phyloP scores from a whole-genome alignment of 2,888 invertebrate genomes.

The Charanyca ferruginea region DNA sequence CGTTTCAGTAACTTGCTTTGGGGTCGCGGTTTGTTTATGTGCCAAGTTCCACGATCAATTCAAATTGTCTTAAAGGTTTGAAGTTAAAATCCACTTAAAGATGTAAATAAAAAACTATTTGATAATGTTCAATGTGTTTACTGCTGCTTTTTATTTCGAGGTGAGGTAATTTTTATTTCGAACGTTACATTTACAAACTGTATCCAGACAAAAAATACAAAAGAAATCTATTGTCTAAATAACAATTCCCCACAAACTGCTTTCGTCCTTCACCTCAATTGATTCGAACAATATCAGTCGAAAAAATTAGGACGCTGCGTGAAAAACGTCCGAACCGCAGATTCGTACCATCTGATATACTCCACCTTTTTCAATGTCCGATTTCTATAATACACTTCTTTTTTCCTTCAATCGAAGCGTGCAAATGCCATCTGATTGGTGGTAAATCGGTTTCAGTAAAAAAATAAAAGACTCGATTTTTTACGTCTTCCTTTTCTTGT shows the following conservation, averaged over 20 bases:
- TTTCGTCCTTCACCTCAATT: slow-evolving; percentile 12
- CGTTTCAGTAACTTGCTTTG: slow-evolving; percentile 4
- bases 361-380: slow-evolving; percentile 72
- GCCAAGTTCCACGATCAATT: background rate
- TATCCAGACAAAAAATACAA: background rate
- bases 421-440: slow-evolving; percentile 69
- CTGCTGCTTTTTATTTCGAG: slow-evolving; percentile 3
- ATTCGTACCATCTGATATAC: slow-evolving; percentile 50
- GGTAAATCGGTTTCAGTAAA: slow-evolving; percentile 48
- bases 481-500: slow-evolving; percentile 6
- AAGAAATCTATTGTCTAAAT: slow-evolving; percentile 19
- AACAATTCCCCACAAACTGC: background rate
- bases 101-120: slow-evolving; percentile 12
- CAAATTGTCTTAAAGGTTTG: background rate
- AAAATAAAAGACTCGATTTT: slow-evolving; percentile 41
- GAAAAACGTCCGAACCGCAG: slow-evolving; percentile 30
- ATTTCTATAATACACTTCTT: slow-evolving; percentile 71
- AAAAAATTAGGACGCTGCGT: slow-evolving; percentile 33
- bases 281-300: slow-evolving; percentile 28
- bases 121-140: slow-evolving; percentile 8
- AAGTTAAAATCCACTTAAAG: background rate
- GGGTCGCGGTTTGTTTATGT: background rate
- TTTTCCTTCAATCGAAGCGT: slow-evolving; percentile 71
- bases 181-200: slow-evolving; percentile 3
- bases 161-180: no score